phyloP scores from a whole-genome alignment of 2,888 invertebrate genomes.

The Rhagium mordax region DNA sequence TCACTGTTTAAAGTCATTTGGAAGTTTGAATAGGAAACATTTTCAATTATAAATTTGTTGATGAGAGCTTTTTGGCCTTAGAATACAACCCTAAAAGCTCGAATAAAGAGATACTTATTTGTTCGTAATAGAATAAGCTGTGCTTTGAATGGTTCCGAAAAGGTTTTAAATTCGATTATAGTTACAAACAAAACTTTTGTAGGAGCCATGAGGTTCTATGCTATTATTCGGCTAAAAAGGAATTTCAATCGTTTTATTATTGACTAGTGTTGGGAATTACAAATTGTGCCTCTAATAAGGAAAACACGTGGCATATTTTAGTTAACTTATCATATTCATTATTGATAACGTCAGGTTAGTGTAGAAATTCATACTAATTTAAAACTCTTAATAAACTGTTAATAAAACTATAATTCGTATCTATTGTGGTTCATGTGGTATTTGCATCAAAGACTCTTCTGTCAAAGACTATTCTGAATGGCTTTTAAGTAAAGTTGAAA shows the following conservation, averaged over 20 bases:
- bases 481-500: not conserved
- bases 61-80: slow-evolving; percentile 49
- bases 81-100: slow-evolving; percentile 48
- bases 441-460: not conserved
- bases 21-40: slow-evolving; percentile 47
- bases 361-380: not conserved
- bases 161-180: slow-evolving; percentile 42
- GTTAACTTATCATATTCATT: slow-evolving; percentile 1
- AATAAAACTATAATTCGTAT: not conserved
- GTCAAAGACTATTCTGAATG: not conserved
- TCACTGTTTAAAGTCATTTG: slow-evolving; percentile 44
- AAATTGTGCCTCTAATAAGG: slow-evolving; percentile 3
- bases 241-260: slow-evolving; percentile 29
- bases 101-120: slow-evolving; percentile 54
- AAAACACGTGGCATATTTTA: not conserved
- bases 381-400: not conserved
- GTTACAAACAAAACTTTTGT: slow-evolving; percentile 48
- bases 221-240: slow-evolving; percentile 26
- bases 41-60: slow-evolving; percentile 53
- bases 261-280: slow-evolving; percentile 22
- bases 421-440: not conserved
- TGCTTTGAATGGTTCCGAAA: slow-evolving; percentile 44
- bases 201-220: slow-evolving; percentile 1
- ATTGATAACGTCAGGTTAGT: not conserved
- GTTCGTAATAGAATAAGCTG: slow-evolving; percentile 49